Evolutionary conservation across 2,888 invertebrate genomes (phyloP), one percentile per base, ranked within the genome.

Genomic region (Asteroscopus sphinx): DNA sequence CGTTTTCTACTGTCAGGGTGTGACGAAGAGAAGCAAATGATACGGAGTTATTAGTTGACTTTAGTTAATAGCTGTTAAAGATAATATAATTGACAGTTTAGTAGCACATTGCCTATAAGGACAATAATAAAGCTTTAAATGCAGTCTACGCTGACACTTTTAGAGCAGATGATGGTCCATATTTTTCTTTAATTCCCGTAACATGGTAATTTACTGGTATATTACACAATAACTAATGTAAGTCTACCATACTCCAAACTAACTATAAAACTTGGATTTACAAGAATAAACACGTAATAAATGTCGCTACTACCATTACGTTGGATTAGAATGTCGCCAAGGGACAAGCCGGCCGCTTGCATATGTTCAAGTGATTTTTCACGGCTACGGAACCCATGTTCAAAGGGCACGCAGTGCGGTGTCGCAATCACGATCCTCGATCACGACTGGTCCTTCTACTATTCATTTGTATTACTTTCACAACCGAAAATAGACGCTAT

Each of bases 281-380:
- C 48, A 47, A 57, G 54, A 53, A 46, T 65, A 62, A 65, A 60
- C 49, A 62, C 45, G 39, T 42, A 53, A 59, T 61, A 62, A 58
- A 51, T 65, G 54, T 55, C 69, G 76, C 56, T 90, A 83, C 86
- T 79, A 79, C 77, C 87, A 58, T 69, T 89, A 86, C 86, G 52
- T 33, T 61, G 86, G 89, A 93, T 92, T 92, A 92, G 92, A 91
- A 88, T 87, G 88, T 92, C 79, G 81, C 83, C 72, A 80, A 77
- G 75, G 82, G 76, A 74, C 81, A 84, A 87, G 86, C 86, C 81
- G 88, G 86, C 82, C 81, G 76, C 88, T 90, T 92, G 92, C 93
- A 94, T 89, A 90, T 92, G 94, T 93, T 90, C 88, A 87, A 91
- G 90, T 93, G 92, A 93, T 93, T 93, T 93, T 94, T 94, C 94